Conservation (phyloP, 2,797 vertebrate genomes). For the Harpagifer antarcticus region DNA sequence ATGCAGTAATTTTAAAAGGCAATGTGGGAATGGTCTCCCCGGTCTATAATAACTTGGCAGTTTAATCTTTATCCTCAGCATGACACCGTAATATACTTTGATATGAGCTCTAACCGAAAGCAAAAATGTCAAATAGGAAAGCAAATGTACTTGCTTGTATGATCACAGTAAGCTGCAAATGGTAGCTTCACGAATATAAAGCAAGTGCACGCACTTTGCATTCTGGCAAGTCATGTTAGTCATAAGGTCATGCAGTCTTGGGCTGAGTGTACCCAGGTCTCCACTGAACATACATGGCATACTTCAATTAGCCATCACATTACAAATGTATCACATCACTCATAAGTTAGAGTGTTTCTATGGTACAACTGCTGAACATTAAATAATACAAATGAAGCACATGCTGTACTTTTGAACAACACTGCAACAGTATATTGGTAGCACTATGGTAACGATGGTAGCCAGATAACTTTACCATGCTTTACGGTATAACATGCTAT, state of each 20-base stretch:
- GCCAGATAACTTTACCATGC: constrained; percentile 65
- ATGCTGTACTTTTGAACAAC: constrained; percentile 75
- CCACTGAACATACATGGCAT: constrained; percentile 44
- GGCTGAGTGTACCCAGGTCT: constrained; percentile 27
- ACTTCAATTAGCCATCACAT: constrained; percentile 44
- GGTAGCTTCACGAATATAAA: constrained; percentile 50
- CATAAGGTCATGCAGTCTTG: constrained; percentile 55
- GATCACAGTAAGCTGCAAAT: constrained; percentile 42
- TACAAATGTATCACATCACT: constrained; percentile 29
- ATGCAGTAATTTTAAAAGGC: constrained; percentile 77
- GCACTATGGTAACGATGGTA: constrained; percentile 59
- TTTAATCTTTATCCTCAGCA: constrained; percentile 57
- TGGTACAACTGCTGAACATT: constrained; percentile 55
- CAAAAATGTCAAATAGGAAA: constrained; percentile 51
- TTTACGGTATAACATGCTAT: constrained; percentile 71
- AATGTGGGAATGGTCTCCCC: constrained; percentile 67
- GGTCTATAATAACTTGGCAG: constrained; percentile 73
- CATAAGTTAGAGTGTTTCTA: constrained; percentile 50
- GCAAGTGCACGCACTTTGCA: constrained; percentile 61
- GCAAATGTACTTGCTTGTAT: constrained; percentile 13
- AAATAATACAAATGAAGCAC: constrained; percentile 75
- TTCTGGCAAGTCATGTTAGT: constrained; percentile 55
- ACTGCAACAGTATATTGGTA: constrained; percentile 59
- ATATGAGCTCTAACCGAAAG: constrained; percentile 62
- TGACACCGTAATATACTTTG: constrained; percentile 50